Evolutionary conservation across 2,113 vertebrate genomes (phyloP).

Genomic region (Actenoides hombroni): DNA sequence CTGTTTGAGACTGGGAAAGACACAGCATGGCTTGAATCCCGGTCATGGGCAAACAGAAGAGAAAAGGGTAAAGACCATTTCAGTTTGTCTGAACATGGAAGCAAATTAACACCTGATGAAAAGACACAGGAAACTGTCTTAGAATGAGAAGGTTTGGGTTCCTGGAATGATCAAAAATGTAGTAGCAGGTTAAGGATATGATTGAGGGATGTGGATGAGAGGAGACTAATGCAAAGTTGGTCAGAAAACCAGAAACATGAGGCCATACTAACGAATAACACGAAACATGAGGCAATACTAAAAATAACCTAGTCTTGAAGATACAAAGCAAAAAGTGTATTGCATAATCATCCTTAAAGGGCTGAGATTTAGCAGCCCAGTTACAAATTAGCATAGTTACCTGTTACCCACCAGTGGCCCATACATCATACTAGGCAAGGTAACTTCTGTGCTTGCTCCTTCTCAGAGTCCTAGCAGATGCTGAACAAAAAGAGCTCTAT

Average conservation of each 20-base stretch:
- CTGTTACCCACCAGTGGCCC: not conserved
- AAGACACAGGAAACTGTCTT: not conserved
- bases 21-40: not conserved
- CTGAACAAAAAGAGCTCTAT: not conserved
- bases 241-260: not conserved
- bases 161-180: not conserved
- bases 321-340: not conserved
- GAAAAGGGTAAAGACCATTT: not conserved
- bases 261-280: not conserved
- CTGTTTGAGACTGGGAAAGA: not conserved
- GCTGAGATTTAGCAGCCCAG: not conserved
- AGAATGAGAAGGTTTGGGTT: not conserved
- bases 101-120: not conserved
- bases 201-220: not conserved
- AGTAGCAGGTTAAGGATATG: not conserved
- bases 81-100: not conserved
- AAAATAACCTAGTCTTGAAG: not conserved
- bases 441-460: not conserved
- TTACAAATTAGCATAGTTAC: not conserved
- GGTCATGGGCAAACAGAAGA: not conserved
- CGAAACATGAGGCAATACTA: not conserved
- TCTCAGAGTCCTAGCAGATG: not conserved
- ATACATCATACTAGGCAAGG: not conserved
- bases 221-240: not conserved
- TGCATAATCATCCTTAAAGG: not conserved